These are phyloP conservation scores for Peromyscus attwateri DNA, from an alignment of 2,797 vertebrate species.

Conservation along the genomic window DNA sequence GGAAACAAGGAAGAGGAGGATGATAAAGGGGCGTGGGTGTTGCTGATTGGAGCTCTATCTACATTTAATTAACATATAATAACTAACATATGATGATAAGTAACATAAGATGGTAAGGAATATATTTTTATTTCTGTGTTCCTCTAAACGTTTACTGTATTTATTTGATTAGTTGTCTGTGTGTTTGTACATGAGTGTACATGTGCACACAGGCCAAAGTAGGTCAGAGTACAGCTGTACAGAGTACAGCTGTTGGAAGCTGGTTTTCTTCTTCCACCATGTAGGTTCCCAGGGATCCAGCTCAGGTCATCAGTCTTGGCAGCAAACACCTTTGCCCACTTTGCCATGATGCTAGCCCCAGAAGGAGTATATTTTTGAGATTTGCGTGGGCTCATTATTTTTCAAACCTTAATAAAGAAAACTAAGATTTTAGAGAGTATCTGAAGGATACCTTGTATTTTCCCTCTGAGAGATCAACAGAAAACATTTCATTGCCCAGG, in stretches of 20 bases:
- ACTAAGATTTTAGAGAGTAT: neutral
- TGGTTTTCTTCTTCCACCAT: neutral
- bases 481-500: neutral
- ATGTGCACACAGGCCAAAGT: no score
- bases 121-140: neutral
- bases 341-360: neutral
- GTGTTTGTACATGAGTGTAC: neutral
- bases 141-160: neutral
- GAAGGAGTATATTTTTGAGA: conserved; percentile 17
- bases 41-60: neutral
- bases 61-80: neutral
- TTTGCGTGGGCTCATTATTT: neutral
- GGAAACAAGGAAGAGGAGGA: neutral
- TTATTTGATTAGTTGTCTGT: neutral
- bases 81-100: neutral
- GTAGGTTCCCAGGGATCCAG: neutral
- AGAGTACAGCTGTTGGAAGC: neutral
- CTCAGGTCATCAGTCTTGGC: neutral
- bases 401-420: conserved; percentile 10
- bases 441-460: neutral
- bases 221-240: neutral
- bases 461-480: neutral
- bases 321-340: neutral
- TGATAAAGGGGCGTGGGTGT: accelerated
- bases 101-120: neutral